Evolutionary conservation across 2,888 invertebrate genomes (phyloP), one percentile per base, ranked within the genome.

Genomic region (Luperina nickerlii): DNA sequence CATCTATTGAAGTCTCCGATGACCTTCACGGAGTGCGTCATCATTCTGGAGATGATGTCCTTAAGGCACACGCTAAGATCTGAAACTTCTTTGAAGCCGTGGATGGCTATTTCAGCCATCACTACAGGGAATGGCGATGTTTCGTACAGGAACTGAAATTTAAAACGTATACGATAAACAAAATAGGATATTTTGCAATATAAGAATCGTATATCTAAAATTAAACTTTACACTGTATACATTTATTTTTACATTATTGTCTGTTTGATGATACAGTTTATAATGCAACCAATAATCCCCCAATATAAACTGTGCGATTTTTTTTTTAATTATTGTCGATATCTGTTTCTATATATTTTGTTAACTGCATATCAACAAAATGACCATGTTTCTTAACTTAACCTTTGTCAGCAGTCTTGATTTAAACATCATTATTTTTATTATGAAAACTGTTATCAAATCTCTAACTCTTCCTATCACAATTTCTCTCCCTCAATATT

Each of bases 1-100:
- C 97, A 97, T 45, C 96, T 93, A 90, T 97, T 97, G 90, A 96
- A 97, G 90, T 97, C 97, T 1, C 96, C 96, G 24, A 97, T 96
- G 72, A 97, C 96, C 88, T 97, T 96, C 18, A 97, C 96, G 0
- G 97, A 96, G 86, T 96, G 96, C 0, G 96, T 96, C 96, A 96
- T 96, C 97, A 97, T 96, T 63, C 96, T 90, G 0, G 96, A 96
- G 69, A 97, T 96, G 78, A 97, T 97, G 84, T 97, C 97, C 71
- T 97, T 97, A 24, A 97, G 94, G 78, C 97, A 97, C 15, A 96
- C 96, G 79, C 96, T 96, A 2, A 97, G 90, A 83, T 97, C 96
- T 2, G 96, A 97, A 0, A 97, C 97, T 88, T 97, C 97, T 91
- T 97, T 96, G 90, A 96, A 96, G 0, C 97, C 97, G 81, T 96